Base-by-base conservation (phyloP, 2,888 invertebrate genomes). In the Cremastobaeus sp. region DNA sequence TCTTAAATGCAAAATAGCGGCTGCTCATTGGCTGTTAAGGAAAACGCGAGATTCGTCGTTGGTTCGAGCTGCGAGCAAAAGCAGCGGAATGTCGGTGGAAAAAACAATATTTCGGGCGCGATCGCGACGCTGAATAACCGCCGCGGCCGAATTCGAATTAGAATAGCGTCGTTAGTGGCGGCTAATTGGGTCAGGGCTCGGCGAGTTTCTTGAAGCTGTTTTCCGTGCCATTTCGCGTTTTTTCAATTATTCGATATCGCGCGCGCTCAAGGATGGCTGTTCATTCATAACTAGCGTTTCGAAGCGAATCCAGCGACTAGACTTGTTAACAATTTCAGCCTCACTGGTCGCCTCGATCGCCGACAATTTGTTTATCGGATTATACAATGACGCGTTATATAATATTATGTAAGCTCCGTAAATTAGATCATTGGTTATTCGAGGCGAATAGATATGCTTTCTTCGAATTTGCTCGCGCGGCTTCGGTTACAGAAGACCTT, bases 141-240 rank as follows among this genome's bases (percentile, higher is more conserved):
- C 11, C 28, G 2, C 34, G 17, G 41, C 35, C 41, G 35, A 66
- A 57, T 50, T 57, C 20, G 45, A 34, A 15, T 45, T 3, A 5
- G 15, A 39, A 43, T 47, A 25, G 39, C 25, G 39, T 57, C 43
- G 21, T 57, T 57, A 59, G 43, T 57, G 35, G 20, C 30, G 11
- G n/a, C 34, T 69, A 69, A 69, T 60, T 52, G 14, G 69, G 69
- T 69, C 69, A 69, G 52, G 69, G 69, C 47, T 69, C 32, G 43
- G 52, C 54, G 21, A 54, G 52, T 60, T 60, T 60, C 52, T 21
- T 45, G 47, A 25, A n/a, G n/a, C n/a, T n/a, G n/a, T n/a, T n/a
- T n/a, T n/a, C n/a, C n/a, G n/a, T n/a, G n/a, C n/a, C n/a, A n/a
- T n/a, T n/a, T 15, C 21, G 25, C 17, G 9, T 52, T 34, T 64